A percentile compares a stretch with the other conserved stretches of the same genome.
Conservation (phyloP, 2,888 invertebrate species). For the Perizoma flavofasciatum region DNA sequence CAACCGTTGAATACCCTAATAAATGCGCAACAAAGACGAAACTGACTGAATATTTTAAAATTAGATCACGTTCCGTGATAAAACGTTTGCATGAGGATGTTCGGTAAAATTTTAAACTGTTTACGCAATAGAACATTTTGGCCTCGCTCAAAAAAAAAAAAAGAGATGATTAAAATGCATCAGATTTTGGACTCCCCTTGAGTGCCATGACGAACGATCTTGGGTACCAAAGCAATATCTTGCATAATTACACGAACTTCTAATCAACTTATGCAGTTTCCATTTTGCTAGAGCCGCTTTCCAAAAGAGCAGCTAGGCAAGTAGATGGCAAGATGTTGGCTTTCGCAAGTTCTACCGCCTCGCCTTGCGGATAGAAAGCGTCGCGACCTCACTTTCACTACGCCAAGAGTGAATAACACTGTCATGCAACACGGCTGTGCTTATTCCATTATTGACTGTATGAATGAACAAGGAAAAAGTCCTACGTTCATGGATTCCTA, state of each 20-base stretch:
- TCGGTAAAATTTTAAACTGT: no score
- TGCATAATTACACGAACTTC: slow-evolving; percentile 19
- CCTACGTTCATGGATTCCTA: not conserved
- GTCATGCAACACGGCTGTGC: slow-evolving; percentile 33
- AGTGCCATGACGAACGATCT: no score
- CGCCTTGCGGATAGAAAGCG: slow-evolving; percentile 76
- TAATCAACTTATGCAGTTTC: slow-evolving; percentile 16
- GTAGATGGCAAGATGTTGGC: slow-evolving; percentile 42
- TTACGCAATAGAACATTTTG: no score
- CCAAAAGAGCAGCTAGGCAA: slow-evolving; percentile 43
- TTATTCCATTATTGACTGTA: slow-evolving; percentile 33
- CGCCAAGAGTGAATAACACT: slow-evolving; percentile 41
- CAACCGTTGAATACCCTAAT: no score
- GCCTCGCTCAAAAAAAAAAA: no score
- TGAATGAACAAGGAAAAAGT: slow-evolving; percentile 29
- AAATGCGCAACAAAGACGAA: no score
- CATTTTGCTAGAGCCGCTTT: slow-evolving; percentile 28
- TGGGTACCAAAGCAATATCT: not conserved
- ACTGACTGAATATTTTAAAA: no score
- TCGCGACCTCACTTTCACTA: slow-evolving; percentile 80
- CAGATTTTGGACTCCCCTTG: not conserved
- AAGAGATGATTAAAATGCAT: not conserved
- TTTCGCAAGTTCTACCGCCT: slow-evolving; percentile 65
- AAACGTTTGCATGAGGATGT: no score
- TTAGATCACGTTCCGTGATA: no score